Evolutionary conservation across 2,797 vertebrate genomes (phyloP), one percentile per base, ranked within the genome.

Genomic region (Lates japonicus): DNA sequence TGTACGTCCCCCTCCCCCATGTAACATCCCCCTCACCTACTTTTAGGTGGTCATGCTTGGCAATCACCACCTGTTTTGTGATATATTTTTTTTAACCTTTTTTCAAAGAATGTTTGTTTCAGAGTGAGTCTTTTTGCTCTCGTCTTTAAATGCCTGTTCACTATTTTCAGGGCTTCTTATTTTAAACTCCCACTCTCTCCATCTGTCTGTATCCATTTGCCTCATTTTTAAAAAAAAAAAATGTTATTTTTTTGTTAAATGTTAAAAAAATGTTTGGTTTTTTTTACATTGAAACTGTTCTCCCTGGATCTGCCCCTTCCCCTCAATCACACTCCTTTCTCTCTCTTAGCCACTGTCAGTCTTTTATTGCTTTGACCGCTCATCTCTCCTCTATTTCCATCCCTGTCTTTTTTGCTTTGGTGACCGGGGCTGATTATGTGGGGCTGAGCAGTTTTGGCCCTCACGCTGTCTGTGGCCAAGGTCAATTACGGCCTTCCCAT

Each of bases 401-500:
- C 42, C 44, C 75, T 72, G 73, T 82, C 81, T 82, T 61, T 80
- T 74, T 83, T 77, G 71, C 81, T 83, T 72, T 82, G 85, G 87
- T 77, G 78, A 87, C 88, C 41, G 76, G 46, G 78, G 75, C 83
- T 95, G 91, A 94, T 95, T 93, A 93, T 90, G 86, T 91, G 85
- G 82, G 87, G 79, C 90, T 93, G 92, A 90, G 89, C 90, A 74
- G 84, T 92, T 90, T 88, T 85, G 89, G 83, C 88, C 88, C 90
- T 87, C 84, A 49, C 81, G 72, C 86, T 84, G 91, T 90, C 88
- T 90, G 87, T 83, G 91, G 87, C 91, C 94, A 95, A 96, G 95
- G 95, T 96, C 94, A 94, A 94, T 95, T 94, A 93, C 86, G 90
- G 85, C 86, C 86, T 87, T 91, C 85, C 82, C 88, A 91, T 92